Base-by-base conservation (phyloP, 2,113 vertebrate species). In the Turnix velox region DNA sequence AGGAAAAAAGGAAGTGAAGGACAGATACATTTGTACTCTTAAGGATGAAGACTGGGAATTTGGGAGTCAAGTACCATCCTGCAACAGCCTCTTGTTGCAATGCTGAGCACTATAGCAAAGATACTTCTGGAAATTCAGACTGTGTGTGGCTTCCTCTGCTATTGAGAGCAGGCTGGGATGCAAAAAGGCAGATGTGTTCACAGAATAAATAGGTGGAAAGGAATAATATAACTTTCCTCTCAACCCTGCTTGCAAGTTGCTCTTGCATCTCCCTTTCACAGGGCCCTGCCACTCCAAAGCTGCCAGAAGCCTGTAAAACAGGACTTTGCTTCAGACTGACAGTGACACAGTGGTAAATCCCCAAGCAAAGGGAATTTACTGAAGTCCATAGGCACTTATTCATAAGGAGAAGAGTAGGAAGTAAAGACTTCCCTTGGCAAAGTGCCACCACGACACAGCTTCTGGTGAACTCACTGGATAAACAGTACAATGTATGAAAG, bases 201-300 rank as follows among this genome's bases (percentile, higher is more conserved):
- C 74, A 93, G 87, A 91, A 95, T 92, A 88, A 96, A 58, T 0
- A 94, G 79, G 3, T 3, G 5, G 18, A 18, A 57, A 42, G 33
- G 80, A 82, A 59, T 46, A 96, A 95, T 51, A 11, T 39, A 74
- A 39, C 90, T 90, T 92, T 79, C 63, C 71, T 35, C 66, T 88
- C 73, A 18, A 82, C 83, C 66, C 76, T 84, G 74, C 78, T 90
- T 90, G 88, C 87, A 71, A 28, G 86, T 94, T 87, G 93, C 92
- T 84, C 88, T 85, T 95, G 85, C 71, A 55, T 85, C 87, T 93
- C 76, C 79, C 88, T 87, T 48, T 71, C 73, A 92, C 65, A 51
- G 81, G 83, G 75, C 31, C 28, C 16, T 43, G 54, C 79, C 73
- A 55, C 65, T 51, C 63, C 52, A 23, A 8, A 59, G 55, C 55